Evolutionary conservation across 2,888 invertebrate genomes (phyloP).

Genomic region (Netelia inedita): DNA sequence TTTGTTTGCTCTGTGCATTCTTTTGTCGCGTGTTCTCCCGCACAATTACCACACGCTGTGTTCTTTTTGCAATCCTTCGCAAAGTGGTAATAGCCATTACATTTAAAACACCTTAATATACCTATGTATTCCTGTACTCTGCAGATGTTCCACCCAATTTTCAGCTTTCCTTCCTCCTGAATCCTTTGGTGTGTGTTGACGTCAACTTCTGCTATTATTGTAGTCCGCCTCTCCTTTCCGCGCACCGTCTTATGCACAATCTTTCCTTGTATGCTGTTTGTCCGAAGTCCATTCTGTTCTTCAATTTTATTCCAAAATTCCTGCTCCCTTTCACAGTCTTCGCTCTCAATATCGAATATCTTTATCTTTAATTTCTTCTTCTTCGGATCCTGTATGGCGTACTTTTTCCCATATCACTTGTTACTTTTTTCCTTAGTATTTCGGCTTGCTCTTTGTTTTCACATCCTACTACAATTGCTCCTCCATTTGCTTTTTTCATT

Average conservation of each 20-base stretch:
- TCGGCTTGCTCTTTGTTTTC: no score
- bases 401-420: no score
- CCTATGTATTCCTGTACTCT: constrained; percentile 45
- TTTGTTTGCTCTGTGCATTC: constrained; percentile 46
- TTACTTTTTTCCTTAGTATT: no score
- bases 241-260: constrained; percentile 1
- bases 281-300: neutral
- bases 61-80: constrained; percentile 66
- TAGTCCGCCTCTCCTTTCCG: neutral
- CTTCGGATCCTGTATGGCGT: no score
- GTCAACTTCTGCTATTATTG: constrained; percentile 51
- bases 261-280: constrained; percentile 40
- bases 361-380: no score
- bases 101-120: constrained; percentile 63
- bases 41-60: constrained; percentile 56
- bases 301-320: no score
- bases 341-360: no score
- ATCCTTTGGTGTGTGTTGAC: constrained; percentile 50
- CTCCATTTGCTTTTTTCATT: no score
- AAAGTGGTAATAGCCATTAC: constrained; percentile 58
- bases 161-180: constrained; percentile 43
- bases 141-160: constrained; percentile 64
- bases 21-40: constrained; percentile 45
- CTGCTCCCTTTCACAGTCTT: no score
- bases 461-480: no score